phyloP scores from a whole-genome alignment of 1,140 invertebrate genomes.

The Teleopsis dalmanni region DNA sequence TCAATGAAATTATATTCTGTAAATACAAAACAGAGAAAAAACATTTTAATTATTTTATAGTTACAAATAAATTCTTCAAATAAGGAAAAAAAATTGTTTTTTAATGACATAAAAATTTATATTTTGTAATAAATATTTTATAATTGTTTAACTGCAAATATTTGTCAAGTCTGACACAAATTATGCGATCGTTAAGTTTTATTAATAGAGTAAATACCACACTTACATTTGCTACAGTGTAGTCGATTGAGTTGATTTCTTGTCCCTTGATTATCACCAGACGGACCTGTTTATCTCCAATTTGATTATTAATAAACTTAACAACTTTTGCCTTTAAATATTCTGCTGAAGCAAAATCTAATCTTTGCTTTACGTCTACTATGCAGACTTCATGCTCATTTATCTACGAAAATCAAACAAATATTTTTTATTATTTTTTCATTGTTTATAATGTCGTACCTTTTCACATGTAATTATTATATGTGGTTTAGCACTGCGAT shows the following conservation, averaged over 20 bases:
- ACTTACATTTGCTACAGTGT: slow-evolving; percentile 55
- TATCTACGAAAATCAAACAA: slow-evolving; percentile 1
- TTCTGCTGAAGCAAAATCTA: slow-evolving; percentile 38
- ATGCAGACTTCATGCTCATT: slow-evolving; percentile 21
- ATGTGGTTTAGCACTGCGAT: slow-evolving; percentile 67
- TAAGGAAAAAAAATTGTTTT: background rate
- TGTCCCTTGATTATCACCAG: slow-evolving; percentile 55
- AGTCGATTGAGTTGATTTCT: slow-evolving; percentile 54
- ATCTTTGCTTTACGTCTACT: slow-evolving; percentile 28
- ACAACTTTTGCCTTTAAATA: slow-evolving; percentile 31
- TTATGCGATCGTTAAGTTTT: background rate
- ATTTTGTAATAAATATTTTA: background rate
- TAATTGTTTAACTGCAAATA: background rate
- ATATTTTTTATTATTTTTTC: background rate
- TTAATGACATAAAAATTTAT: background rate
- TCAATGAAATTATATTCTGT: slow-evolving; percentile 32
- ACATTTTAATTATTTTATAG: background rate
- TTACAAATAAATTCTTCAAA: background rate
- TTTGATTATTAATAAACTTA: slow-evolving; percentile 21
- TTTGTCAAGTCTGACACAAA: background rate
- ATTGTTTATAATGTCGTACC: background rate
- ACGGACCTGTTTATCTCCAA: slow-evolving; percentile 8
- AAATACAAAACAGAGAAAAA: slow-evolving; percentile 3
- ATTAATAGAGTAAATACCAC: background rate
- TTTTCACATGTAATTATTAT: slow-evolving; percentile 28